Base-by-base conservation (phyloP, 2,113 vertebrate species). In the Arizona elegans region DNA sequence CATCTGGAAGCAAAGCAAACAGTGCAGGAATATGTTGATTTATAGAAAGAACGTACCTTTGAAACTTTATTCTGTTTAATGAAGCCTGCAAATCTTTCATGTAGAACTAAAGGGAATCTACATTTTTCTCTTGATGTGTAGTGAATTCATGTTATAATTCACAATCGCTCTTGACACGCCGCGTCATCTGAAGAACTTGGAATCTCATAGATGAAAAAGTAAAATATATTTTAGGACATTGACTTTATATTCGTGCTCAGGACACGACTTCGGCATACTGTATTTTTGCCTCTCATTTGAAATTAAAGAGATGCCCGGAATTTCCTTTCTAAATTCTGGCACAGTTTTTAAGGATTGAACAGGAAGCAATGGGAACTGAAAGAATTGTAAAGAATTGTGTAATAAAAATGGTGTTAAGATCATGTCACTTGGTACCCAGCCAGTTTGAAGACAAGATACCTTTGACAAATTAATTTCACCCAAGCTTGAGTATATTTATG, bases 71-170 rank as follows among this genome's bases (percentile, higher is more conserved):
- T 95, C 94, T 90, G 26, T 94, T 94, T 92, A 93, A 93, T 2
- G 0, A 91, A 94, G 86, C 94, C 29, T 53, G n/a, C 54, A 94
- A 92, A 96, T 95, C 92, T 86, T 0, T 9, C 89, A 92, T 65
- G 92, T 94, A 92, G 75, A 96, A 96, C 81, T 85, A 90, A 92
- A 89, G 59, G 70, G 91, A 94, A 59, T 54, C 87, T 26, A 86
- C 0, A 0, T 87, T 38, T 91, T 62, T 10, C n/a, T 8, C 0
- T 94, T 93, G 93, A 58, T 89, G 52, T 70, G 65, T 38, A 81
- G 29, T 94, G 90, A 94, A 91, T 96, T 87, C 52, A 3, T 15
- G 12, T 21, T 93, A 62, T 86, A 95, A 94, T 56, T 95, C 54
- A 92, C 91, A 94, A 87, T 94, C 93, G 89, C 33, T 89, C n/a